These are phyloP conservation scores for Drosophila varians DNA, from an alignment of 1,140 invertebrate genomes.

Conservation along the genomic window DNA sequence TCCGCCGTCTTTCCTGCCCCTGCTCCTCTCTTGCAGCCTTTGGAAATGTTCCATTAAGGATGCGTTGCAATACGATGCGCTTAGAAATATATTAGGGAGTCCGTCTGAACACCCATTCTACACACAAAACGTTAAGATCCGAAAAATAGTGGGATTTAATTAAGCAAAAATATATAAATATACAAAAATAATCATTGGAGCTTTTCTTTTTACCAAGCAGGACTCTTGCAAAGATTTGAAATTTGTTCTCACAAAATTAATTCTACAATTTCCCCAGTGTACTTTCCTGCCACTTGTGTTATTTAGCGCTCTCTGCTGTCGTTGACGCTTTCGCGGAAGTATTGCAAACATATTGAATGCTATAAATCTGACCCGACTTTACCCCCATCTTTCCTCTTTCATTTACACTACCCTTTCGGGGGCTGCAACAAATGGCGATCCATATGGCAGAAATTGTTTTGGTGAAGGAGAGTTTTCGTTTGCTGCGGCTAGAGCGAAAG, in stretches of 20 bases:
- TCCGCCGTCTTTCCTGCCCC: conserved; percentile 12
- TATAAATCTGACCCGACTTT: conserved; percentile 48
- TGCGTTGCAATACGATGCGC: conserved; percentile 53
- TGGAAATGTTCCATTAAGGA: conserved; percentile 63
- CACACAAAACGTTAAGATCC: not conserved
- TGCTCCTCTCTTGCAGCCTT: conserved; percentile 47
- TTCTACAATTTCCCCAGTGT: not conserved
- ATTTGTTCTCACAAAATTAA: not conserved
- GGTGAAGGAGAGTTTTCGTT: not conserved
- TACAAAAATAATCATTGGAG: no score
- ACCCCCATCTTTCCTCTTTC: not conserved
- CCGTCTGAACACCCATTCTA: not conserved
- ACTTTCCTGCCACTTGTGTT: not conserved
- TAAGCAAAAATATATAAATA: not conserved
- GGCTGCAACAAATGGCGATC: conserved; percentile 43
- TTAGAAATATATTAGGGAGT: conserved; percentile 61
- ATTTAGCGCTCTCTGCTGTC: conserved; percentile 31
- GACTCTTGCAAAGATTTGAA: not conserved
- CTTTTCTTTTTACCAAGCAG: no score
- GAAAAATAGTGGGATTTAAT: not conserved
- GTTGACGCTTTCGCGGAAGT: conserved; percentile 58
- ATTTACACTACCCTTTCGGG: not conserved
- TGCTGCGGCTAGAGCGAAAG: not conserved
- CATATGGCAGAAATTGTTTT: conserved; percentile 19
- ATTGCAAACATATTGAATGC: conserved; percentile 64